phyloP scores from a whole-genome alignment of 64 coral and sea anemone species.

The Porites australiensis region DNA sequence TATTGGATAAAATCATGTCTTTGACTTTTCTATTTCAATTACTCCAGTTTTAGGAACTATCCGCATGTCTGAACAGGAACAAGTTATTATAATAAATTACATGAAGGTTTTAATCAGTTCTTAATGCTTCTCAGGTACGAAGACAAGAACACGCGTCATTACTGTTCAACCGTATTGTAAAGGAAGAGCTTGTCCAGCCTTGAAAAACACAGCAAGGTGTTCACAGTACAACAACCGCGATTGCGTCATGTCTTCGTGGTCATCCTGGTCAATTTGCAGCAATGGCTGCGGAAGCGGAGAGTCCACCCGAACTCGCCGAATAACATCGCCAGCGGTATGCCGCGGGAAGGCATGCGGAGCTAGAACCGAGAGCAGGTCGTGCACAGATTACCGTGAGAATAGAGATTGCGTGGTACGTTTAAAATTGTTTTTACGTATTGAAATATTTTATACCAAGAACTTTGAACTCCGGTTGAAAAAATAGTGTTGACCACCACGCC shows the following conservation, averaged over 20 bases:
- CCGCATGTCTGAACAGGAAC: no score
- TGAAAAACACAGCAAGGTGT: constrained; percentile 49
- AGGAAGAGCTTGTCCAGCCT: constrained; percentile 60
- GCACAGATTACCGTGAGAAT: constrained; percentile 82
- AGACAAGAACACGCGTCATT: constrained; percentile 58
- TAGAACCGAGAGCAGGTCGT: constrained; percentile 57
- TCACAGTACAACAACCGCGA: constrained; percentile 72
- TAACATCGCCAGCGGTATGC: constrained; percentile 62
- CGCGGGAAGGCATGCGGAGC: constrained; percentile 74
- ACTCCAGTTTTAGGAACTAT: no score
- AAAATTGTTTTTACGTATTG: no score
- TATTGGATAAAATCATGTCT: no score
- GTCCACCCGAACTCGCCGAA: constrained; percentile 59
- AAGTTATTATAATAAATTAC: no score
- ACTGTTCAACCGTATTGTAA: constrained; percentile 55
- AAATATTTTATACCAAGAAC: no score
- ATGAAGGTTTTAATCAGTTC: no score
- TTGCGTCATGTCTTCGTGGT: constrained; percentile 85
- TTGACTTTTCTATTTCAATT: no score
- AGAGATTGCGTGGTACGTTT: constrained; percentile 84
- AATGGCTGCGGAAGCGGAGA: constrained; percentile 85
- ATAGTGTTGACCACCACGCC: no score
- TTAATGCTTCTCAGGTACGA: constrained; percentile 48
- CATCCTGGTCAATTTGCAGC: constrained; percentile 82
- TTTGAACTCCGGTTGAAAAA: no score